Evolutionary conservation across 2,888 invertebrate genomes (phyloP).

Genomic region (Bellardia pandia): DNA sequence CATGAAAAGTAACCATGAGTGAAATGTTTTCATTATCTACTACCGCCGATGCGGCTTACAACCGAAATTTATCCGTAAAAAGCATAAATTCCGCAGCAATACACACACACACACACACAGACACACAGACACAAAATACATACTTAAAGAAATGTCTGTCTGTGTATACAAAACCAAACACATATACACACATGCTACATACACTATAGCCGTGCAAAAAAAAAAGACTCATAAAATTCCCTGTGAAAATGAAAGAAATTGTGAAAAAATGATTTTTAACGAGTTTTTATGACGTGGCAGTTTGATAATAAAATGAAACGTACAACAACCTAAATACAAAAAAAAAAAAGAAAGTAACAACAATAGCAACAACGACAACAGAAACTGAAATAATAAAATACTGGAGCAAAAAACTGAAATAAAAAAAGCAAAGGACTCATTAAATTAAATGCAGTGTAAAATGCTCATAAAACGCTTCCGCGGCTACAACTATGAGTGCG

Average conservation of each 20-base stretch:
- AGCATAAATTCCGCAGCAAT: conserved; percentile 57
- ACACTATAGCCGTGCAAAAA: background rate
- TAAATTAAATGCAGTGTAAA: conserved; percentile 82
- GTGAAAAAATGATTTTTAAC: conserved; percentile 56
- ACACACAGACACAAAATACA: no score
- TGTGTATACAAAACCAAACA: background rate
- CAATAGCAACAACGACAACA: conserved; percentile 25
- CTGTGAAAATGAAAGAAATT: conserved; percentile 5
- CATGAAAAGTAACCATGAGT: conserved; percentile 69
- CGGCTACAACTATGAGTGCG: conserved; percentile 47
- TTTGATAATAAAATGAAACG: conserved; percentile 55
- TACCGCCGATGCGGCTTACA: conserved; percentile 29
- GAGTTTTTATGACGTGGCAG: conserved; percentile 70
- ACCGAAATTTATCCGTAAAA: conserved; percentile 51
- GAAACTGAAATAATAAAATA: conserved; percentile 30
- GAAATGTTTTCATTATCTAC: conserved; percentile 68
- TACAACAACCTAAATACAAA: conserved; percentile 24
- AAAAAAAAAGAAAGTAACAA: conserved; percentile 17
- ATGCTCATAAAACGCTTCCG: conserved; percentile 78
- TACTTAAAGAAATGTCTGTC: conserved; percentile 10
- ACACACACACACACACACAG: background rate
- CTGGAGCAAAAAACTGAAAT: conserved; percentile 22
- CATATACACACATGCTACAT: background rate
- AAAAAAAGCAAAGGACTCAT: conserved; percentile 76
- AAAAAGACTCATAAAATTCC: conserved; percentile 48